Percentiles rank a stretch among this genome's conserved stretches.
Conservation (phyloP, 2,888 invertebrate genomes). For the Protonemura montana region DNA sequence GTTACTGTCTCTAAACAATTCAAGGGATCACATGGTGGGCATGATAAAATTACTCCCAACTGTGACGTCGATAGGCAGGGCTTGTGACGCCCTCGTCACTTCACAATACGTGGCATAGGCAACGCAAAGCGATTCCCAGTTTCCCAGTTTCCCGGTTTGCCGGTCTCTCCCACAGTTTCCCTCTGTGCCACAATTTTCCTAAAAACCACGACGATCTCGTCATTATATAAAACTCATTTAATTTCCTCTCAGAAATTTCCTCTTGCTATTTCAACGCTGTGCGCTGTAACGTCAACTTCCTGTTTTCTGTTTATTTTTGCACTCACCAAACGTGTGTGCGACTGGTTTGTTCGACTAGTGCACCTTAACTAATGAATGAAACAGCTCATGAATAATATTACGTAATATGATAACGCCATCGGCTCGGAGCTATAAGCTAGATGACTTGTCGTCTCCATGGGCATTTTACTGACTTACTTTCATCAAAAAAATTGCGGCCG, state of each 20-base stretch:
- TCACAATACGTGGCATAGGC: neutral
- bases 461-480: neutral
- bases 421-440: neutral
- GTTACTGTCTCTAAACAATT: neutral
- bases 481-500: neutral
- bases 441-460: neutral
- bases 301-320: neutral
- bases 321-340: neutral
- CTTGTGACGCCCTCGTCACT: neutral
- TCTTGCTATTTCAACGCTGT: neutral
- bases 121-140: neutral
- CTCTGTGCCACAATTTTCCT: too few relatives aligned
- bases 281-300: neutral
- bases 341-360: neutral
- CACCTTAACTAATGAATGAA: neutral
- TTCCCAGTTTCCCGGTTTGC: neutral
- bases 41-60: neutral
- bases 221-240: neutral
- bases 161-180: too few relatives aligned
- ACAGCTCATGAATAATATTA: constrained; percentile 2
- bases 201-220: neutral
- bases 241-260: neutral
- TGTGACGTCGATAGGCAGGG: neutral
- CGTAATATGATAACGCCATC: neutral
- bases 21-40: neutral